Conservation (phyloP, 2,888 invertebrate species). For the Hypomecis punctinalis region DNA sequence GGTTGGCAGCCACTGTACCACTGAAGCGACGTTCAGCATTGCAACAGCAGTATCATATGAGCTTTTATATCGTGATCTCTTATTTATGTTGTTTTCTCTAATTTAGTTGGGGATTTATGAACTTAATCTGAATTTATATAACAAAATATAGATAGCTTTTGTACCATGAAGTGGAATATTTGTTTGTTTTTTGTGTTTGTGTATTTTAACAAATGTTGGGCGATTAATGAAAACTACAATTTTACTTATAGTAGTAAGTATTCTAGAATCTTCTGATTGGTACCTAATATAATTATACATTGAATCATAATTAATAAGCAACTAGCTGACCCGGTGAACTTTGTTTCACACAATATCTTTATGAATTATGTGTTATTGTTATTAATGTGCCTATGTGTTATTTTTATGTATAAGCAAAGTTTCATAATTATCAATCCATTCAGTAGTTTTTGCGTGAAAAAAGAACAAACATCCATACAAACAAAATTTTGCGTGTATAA, state of each 20-base stretch:
- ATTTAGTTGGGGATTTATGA: constrained; percentile 12
- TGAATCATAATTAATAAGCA: background rate
- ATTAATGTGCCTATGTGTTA: too few species aligned
- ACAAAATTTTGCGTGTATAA: too few species aligned
- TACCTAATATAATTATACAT: constrained; percentile 14
- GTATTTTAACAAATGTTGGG: constrained; percentile 20
- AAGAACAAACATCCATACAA: too few species aligned
- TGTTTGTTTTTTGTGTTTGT: constrained; percentile 27
- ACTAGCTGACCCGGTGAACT: too few species aligned
- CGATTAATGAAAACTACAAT: constrained; percentile 38
- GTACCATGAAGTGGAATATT: constrained; percentile 31
- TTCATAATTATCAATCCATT: too few species aligned
- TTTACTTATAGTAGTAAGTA: constrained; percentile 44
- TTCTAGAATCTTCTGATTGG: background rate
- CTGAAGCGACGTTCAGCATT: background rate
- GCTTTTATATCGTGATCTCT: constrained; percentile 29
- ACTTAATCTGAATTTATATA: constrained; percentile 8
- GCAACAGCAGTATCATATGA: constrained; percentile 16
- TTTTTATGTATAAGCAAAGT: too few species aligned
- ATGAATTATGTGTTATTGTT: too few species aligned
- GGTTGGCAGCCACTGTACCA: constrained; percentile 10
- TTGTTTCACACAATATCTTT: too few species aligned
- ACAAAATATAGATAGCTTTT: background rate
- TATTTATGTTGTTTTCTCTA: constrained; percentile 20
- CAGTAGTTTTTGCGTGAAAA: too few species aligned